Evolutionary conservation across 2,888 invertebrate genomes (phyloP).

Genomic region (Erynnis tages): DNA sequence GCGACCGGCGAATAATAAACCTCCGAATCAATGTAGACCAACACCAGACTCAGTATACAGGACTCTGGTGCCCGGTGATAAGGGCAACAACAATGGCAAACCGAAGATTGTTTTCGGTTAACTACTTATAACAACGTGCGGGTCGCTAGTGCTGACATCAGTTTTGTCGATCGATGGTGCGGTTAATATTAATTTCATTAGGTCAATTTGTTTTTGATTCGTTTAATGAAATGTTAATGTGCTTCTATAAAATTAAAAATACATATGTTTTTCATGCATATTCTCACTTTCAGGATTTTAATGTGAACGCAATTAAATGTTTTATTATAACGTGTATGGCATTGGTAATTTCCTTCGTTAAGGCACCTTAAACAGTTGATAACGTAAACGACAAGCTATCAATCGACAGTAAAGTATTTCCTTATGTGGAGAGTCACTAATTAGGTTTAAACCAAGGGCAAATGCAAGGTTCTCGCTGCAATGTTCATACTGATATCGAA

Average conservation of each 20-base stretch:
- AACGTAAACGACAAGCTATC: too few species aligned
- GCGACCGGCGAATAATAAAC: constrained; percentile 29
- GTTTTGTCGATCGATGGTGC: constrained; percentile 38
- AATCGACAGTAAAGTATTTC: too few species aligned
- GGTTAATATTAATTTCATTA: not conserved
- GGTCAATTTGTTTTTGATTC: not conserved
- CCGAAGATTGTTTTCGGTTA: constrained; percentile 43
- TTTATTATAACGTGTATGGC: too few species aligned
- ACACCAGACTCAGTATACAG: constrained; percentile 3
- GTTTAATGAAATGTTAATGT: not conserved
- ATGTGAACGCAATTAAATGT: too few species aligned
- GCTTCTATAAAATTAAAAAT: not conserved
- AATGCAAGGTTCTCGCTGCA: constrained; percentile 19
- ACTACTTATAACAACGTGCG: constrained; percentile 60
- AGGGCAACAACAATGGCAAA: constrained; percentile 30
- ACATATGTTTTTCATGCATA: not conserved
- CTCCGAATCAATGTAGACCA: constrained; percentile 7
- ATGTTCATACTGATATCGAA: constrained; percentile 1
- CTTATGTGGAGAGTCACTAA: too few species aligned
- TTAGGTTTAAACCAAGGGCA: not conserved
- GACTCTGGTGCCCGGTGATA: constrained; percentile 26
- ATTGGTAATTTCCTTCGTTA: not conserved
- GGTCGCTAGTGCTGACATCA: constrained; percentile 48
- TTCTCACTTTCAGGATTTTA: not conserved
- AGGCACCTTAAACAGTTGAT: too few species aligned